These are phyloP conservation scores for Mallotus villosus DNA, from an alignment of 2,797 vertebrate genomes.

Conservation along the genomic window DNA sequence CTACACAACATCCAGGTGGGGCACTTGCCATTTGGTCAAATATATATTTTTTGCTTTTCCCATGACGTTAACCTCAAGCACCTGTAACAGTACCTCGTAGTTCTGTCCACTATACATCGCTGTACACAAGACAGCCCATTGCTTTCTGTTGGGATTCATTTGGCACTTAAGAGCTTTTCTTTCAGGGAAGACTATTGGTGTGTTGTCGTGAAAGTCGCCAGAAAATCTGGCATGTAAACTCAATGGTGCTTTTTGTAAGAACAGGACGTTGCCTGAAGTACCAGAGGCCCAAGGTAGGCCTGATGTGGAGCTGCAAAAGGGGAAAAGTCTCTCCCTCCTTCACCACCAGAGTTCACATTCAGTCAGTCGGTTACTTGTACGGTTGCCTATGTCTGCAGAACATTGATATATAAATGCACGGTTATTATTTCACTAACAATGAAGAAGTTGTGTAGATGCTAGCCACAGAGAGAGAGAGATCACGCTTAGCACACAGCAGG, in stretches of 20 bases:
- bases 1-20: slow-evolving; percentile 58
- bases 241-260: slow-evolving; percentile 24
- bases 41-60: slow-evolving; percentile 40
- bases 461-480: slow-evolving; percentile 38
- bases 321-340: slow-evolving; percentile 63
- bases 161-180: slow-evolving; percentile 62
- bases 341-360: slow-evolving; percentile 75
- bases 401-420: slow-evolving; percentile 64
- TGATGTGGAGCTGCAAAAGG: slow-evolving; percentile 37
- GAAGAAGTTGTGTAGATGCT: slow-evolving; percentile 44
- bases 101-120: slow-evolving; percentile 29
- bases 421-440: slow-evolving; percentile 39
- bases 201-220: slow-evolving; percentile 34
- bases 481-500: slow-evolving; percentile 27
- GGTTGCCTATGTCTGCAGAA: slow-evolving; percentile 66
- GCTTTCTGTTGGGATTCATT: slow-evolving; percentile 46
- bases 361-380: slow-evolving; percentile 78
- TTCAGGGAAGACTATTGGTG: slow-evolving; percentile 60
- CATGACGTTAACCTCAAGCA: slow-evolving; percentile 26
- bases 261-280: slow-evolving; percentile 40
- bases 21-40: slow-evolving; percentile 63
- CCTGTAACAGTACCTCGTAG: slow-evolving; percentile 19
- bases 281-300: slow-evolving; percentile 40
- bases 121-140: slow-evolving; percentile 35
- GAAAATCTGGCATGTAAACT: slow-evolving; percentile 45